Base-by-base conservation (phyloP, 1,140 invertebrate genomes). In the Phymastichus coffea region DNA sequence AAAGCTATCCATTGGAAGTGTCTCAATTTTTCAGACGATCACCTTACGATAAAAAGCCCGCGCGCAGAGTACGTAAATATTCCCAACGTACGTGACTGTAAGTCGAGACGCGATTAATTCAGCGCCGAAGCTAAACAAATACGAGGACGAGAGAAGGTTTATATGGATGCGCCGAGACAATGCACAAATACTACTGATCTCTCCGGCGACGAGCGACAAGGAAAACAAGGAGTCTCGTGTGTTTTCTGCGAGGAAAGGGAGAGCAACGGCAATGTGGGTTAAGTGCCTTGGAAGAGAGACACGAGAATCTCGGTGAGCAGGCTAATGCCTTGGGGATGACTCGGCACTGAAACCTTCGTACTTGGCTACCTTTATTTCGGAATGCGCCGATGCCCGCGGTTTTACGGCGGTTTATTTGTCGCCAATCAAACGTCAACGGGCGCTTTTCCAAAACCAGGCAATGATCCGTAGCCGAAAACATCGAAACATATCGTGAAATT, bases 81-180 rank as follows among this genome's bases (percentile, higher is more conserved):
- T 28, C 23, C 15, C n/a, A 20, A 2, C 12, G 20, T 14, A 3
- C 4, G 14, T n/a, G n/a, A 4, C 15, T n/a, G 12, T 14, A n/a
- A 33, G 2, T 14, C 9, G 22, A 6, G 26, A 44, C 28, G 12
- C 35, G 35, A 57, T 48, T 49, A 41, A 57, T 57, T 57, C 55
- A 37, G 33, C 23, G 46, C 41, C 55, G 30, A 48, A 30, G 44
- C 33, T 8, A 48, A 40, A 41, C 20, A 38, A 48, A 57, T 49
- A 46, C 33, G 19, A 26, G 23, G n/a, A 17, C 17, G 23, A 48
- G 40, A 57, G 25, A 44, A 10, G n/a, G n/a, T n/a, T n/a, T n/a
- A n/a, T 25, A 57, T 23, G 55, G 20, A 41, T 30, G 28, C 46
- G 15, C 22, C 23, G 12, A 48, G 54, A 38, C 41, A 48, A 57